Evolutionary conservation across 1,140 invertebrate genomes (phyloP), one percentile per base, ranked within the genome.

Genomic region (Armadillidium nasatum): DNA sequence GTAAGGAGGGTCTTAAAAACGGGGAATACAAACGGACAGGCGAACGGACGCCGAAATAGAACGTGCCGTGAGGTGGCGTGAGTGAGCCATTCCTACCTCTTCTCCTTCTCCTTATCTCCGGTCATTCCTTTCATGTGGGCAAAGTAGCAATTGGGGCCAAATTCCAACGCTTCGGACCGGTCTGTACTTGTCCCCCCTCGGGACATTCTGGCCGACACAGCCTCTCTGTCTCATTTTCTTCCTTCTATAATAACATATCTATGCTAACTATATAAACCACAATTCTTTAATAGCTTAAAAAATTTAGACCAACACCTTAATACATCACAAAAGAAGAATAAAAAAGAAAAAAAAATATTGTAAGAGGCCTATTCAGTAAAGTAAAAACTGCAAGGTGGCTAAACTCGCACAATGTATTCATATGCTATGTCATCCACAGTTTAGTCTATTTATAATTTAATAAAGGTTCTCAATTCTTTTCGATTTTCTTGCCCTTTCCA

Each of bases 161-260:
- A 60, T 60, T 60, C 50, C 50, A 60, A 19, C 11, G 50, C 19
- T 19, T 60, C 19, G 50, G 50, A 60, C 50, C 50, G 50, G 50
- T 60, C 50, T 60, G 50, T 60, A 60, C 50, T 19, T 60, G 50
- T 60, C 50, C 50, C 50, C 50, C 50, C 50, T 60, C 50, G 11
- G 50, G 50, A 60, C 50, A 60, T 60, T 60, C 50, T 60, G 11
- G 50, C 50, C 50, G 50, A 13, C 50, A 19, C 19, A 19, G 50
- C 50, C 50, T 60, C 50, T 19, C 19, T 19, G 11, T 13, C 19
- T 19, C 19, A 13, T 15, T 60, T 60, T 60, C 19, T 19, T 60
- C 50, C 50, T 60, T 60, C 50, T 60, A 60, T 60, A 60, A 60
- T 60, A 60, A 60, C 19, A 60, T 60, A 60, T 60, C 19, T 60